Evolutionary conservation across 2,888 invertebrate genomes (phyloP).

Genomic region (Elegia similella): DNA sequence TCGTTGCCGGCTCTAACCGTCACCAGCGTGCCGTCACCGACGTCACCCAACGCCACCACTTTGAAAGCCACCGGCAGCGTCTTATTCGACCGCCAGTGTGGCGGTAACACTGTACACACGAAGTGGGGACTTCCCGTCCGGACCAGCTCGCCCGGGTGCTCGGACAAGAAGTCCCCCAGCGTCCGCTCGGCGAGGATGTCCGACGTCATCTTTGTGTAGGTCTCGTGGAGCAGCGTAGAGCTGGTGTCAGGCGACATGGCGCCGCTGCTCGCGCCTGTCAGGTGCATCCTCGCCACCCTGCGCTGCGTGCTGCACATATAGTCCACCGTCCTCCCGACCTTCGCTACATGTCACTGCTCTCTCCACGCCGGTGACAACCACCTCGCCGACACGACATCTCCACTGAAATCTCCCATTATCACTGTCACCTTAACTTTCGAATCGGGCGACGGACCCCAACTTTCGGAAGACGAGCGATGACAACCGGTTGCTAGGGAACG

Average conservation of each 20-base stretch:
- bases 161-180: conserved; percentile 92
- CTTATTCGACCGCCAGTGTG: conserved; percentile 99
- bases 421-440: conserved; percentile 28
- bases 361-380: conserved; percentile 48
- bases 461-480: conserved; percentile 38
- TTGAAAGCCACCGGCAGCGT: conserved; percentile 98
- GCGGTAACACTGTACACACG: conserved; percentile 96
- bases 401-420: conserved; percentile 48
- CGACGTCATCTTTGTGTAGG: conserved; percentile 93
- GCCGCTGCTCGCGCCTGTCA: conserved; percentile 75
- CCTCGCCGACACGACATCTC: conserved; percentile 42
- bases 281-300: conserved; percentile 79
- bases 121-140: conserved; percentile 96
- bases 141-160: conserved; percentile 95
- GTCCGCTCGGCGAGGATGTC: conserved; percentile 94
- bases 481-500: conserved; percentile 76
- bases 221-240: conserved; percentile 88
- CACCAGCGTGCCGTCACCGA: conserved; percentile 97
- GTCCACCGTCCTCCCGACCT: conserved; percentile 46
- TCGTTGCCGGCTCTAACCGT: conserved; percentile 98
- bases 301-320: conserved; percentile 79
- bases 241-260: conserved; percentile 87
- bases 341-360: conserved; percentile 63
- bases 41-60: conserved; percentile 96
- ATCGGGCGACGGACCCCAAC: conserved; percentile 10